Evolutionary conservation across 2,888 invertebrate genomes (phyloP).

Genomic region (Zaprionus lineosus): DNA sequence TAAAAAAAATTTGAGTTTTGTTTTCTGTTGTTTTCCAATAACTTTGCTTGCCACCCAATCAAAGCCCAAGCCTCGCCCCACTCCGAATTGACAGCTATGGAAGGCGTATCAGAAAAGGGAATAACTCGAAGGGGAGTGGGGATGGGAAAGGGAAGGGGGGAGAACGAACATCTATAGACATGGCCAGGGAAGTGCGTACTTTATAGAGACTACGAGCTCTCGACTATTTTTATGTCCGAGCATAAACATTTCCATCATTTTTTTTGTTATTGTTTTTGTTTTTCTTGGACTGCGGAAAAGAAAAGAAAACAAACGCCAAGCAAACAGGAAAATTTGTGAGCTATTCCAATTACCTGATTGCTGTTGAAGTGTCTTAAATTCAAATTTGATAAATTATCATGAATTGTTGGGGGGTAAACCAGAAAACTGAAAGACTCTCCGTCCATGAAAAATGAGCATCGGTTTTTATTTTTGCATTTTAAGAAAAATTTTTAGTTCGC

Average conservation of each 20-base stretch:
- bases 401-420: slow-evolving; percentile 30
- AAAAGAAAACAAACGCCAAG: slow-evolving; percentile 7
- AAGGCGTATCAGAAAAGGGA: no score
- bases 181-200: slow-evolving; percentile 1
- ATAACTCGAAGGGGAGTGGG: no score
- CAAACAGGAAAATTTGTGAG: slow-evolving; percentile 5
- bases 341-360: slow-evolving; percentile 47
- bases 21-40: neutral
- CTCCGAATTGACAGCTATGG: slow-evolving; percentile 42
- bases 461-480: neutral
- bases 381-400: slow-evolving; percentile 53
- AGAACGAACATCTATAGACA: no score
- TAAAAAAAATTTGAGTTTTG: no score
- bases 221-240: slow-evolving; percentile 39
- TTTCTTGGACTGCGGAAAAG: neutral
- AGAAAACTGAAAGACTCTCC: no score
- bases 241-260: slow-evolving; percentile 52
- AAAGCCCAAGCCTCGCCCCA: no score
- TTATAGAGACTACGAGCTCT: slow-evolving; percentile 40
- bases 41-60: slow-evolving; percentile 44
- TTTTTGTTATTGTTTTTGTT: slow-evolving; percentile 14
- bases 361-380: slow-evolving; percentile 34
- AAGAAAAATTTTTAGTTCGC: no score
- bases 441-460: no score
- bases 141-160: no score